Conservation (phyloP, 2,888 invertebrate species). For the Cerastis leucographa region DNA sequence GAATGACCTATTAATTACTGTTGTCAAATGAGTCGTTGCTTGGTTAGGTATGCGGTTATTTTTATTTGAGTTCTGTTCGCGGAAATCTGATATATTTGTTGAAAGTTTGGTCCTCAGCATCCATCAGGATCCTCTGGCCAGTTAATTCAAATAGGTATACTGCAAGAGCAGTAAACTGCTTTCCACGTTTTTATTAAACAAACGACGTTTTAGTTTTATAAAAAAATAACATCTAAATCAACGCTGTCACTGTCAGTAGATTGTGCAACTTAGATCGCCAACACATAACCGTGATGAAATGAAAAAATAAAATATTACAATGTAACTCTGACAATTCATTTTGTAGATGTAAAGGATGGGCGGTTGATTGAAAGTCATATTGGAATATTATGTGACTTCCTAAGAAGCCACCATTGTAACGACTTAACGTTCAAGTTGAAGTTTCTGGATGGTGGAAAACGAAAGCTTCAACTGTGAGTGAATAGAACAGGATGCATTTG, state of each 20-base stretch:
- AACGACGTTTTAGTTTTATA: neutral
- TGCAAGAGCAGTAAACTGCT: neutral
- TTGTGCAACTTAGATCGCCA: neutral
- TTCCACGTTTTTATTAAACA: neutral
- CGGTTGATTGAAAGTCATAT: neutral
- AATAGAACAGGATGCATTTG: neutral
- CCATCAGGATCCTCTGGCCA: neutral
- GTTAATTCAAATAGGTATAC: neutral
- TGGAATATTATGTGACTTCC: neutral
- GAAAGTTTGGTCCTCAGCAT: slow-evolving; percentile 6
- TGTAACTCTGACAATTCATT: neutral
- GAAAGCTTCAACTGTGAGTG: neutral
- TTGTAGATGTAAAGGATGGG: neutral
- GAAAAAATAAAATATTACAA: neutral
- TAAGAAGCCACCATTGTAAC: neutral
- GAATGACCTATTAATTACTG: slow-evolving; percentile 63
- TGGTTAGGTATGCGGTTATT: slow-evolving; percentile 40
- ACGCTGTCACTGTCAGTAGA: neutral
- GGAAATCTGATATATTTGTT: slow-evolving; percentile 38
- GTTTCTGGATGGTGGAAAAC: neutral
- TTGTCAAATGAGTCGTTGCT: slow-evolving; percentile 55
- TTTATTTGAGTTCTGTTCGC: slow-evolving; percentile 23
- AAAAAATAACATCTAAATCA: neutral
- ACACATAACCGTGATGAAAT: neutral
- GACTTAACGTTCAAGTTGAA: neutral